These are phyloP conservation scores for Drosophila navojoa DNA, from an alignment of 1,140 invertebrate species.

Conservation along the genomic window DNA sequence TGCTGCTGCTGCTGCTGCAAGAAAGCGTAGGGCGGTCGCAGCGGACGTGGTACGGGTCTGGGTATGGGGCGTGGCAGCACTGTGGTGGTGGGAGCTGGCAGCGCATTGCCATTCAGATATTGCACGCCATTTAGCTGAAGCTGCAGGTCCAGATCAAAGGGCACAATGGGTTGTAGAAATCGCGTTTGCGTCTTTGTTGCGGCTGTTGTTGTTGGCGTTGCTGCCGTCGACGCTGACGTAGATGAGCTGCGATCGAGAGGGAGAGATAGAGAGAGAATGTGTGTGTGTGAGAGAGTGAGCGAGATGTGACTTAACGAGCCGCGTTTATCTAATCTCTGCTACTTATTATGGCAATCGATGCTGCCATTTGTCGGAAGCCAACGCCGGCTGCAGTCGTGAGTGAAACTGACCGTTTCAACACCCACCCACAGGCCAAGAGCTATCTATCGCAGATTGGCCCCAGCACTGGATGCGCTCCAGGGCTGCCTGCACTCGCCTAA, in stretches of 20 bases:
- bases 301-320: slow-evolving; percentile 33
- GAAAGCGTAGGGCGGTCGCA: slow-evolving; percentile 26
- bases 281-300: neutral
- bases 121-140: slow-evolving; percentile 51
- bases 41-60: slow-evolving; percentile 35
- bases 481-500: slow-evolving; percentile 5
- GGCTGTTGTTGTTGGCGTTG: slow-evolving; percentile 25
- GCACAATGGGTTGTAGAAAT: slow-evolving; percentile 63
- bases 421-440: slow-evolving; percentile 23
- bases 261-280: neutral
- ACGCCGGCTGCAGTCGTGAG: slow-evolving; percentile 58
- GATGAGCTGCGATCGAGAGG: slow-evolving; percentile 29
- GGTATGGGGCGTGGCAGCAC: slow-evolving; percentile 32
- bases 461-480: slow-evolving; percentile 11
- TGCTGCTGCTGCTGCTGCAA: slow-evolving; percentile 17
- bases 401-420: slow-evolving; percentile 63
- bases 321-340: slow-evolving; percentile 49
- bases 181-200: slow-evolving; percentile 29
- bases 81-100: slow-evolving; percentile 19
- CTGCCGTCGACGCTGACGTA: slow-evolving; percentile 40
- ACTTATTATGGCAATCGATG: slow-evolving; percentile 50
- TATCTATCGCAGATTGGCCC: slow-evolving; percentile 24
- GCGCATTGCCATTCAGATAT: slow-evolving; percentile 50
- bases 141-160: slow-evolving; percentile 65
- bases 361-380: slow-evolving; percentile 74